Evolutionary conservation across 2,113 vertebrate genomes (phyloP), one percentile per base, ranked within the genome.

Genomic region (Hippocampus zosterae): DNA sequence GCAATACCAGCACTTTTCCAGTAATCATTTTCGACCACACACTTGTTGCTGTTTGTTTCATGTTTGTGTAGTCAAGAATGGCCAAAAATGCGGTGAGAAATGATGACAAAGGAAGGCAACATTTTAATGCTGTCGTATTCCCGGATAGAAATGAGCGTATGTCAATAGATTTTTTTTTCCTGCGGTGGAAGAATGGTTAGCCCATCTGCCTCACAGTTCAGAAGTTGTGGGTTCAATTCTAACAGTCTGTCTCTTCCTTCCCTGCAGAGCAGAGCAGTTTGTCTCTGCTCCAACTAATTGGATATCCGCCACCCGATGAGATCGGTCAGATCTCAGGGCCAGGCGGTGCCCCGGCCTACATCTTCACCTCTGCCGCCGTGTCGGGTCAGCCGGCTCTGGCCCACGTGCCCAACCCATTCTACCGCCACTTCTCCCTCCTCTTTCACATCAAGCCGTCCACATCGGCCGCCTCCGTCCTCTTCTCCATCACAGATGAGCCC

Each of bases 381-480:
- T 84, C 88, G 0, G 93, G 94, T 16, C 93, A 93, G 80, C 92
- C 86, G 67, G 96, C 96, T 1, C 84, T 83, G 33, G 82, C 91
- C 73, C 92, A 94, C 68, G 67, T 98, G 10, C 92, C 95, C 0
- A 92, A 80, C 80, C 90, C 92, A 3, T 95, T 97, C 86, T 95
- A 94, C 88, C 91, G 89, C 3, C 92, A 95, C 87, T 99, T 99
- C 80, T 95, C 96, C 0, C 86, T 99, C 63, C 74, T 96, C 5
- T 95, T 96, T 87, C 85, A 93, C 57, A 42, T 98, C 67, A 93
- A 90, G 71, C 93, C 97, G 0, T 86, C 91, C 66, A 88, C 91
- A 0, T 46, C 84, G 0, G 63, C 77, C 0, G 90, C 94, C 0
- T 93, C 94, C 0, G 83, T 98, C 79, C 92, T 99, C 69, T 93